Evolutionary conservation across 2,113 vertebrate genomes (phyloP).

Genomic region (Dasypus novemcinctus): DNA sequence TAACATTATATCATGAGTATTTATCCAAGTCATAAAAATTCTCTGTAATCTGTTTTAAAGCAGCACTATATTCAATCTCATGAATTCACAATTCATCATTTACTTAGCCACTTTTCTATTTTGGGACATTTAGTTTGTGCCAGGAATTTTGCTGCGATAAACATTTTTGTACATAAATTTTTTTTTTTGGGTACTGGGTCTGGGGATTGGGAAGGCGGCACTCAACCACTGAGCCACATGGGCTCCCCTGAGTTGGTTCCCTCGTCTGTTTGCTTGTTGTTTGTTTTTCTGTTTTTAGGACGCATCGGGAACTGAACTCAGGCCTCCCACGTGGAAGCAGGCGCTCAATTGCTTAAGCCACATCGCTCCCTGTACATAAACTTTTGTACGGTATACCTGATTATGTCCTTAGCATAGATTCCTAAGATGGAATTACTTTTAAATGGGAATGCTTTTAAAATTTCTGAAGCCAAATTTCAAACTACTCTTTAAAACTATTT

Average conservation of each 20-base stretch:
- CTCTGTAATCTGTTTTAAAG: background rate
- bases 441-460: background rate
- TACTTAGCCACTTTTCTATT: background rate
- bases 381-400: background rate
- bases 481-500: background rate
- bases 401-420: background rate
- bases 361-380: background rate
- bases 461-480: background rate
- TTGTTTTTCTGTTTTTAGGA: too few species aligned
- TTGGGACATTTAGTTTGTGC: background rate
- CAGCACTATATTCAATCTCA: background rate
- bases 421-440: background rate
- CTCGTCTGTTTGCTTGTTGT: too few species aligned
- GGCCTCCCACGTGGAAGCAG: too few species aligned
- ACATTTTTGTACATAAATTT: background rate
- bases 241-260: too few species aligned
- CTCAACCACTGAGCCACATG: too few species aligned
- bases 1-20: background rate
- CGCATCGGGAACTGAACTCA: too few species aligned
- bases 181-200: too few species aligned
- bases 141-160: background rate
- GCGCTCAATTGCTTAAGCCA: too few species aligned
- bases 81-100: background rate
- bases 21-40: background rate
- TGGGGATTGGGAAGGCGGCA: too few species aligned